Base-by-base conservation (phyloP, 1,140 invertebrate genomes). In the Euglossa dilemma region DNA sequence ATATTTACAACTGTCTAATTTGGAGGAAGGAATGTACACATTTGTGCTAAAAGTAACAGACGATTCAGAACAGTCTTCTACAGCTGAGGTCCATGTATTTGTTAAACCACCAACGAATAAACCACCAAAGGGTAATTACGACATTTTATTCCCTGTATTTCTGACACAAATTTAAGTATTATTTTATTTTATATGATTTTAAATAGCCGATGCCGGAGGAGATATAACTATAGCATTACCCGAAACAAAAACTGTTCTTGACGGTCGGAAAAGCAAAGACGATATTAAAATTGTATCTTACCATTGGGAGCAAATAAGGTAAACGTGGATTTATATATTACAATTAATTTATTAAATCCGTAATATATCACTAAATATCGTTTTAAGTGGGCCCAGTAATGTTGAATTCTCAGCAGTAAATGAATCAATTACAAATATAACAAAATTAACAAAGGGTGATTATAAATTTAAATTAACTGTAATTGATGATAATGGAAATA, bases 1-100 rank as follows among this genome's bases (percentile, higher is more conserved):
- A 2, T 98, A 97, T 91, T 94, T 98, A 61, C 96, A 97, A 90
- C 93, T 99, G 8, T 98, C 97, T 6, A 98, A 99, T 93, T 94
- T 99, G 77, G 97, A 98, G 91, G 97, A 98, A 91, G 98, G 98
- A 74, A 97, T 98, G 94, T 99, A 99, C 91, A 98, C 97, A 12
- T 99, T 99, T 95, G 97, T 97, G 14, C 94, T 99, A 8, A 98
- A 98, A 95, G 98, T 99, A 6, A 98, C 97, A 11, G 98, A 99
- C 90, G 97, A 96, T 82, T 97, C 97, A 5, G 97, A 97, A 6
- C 98, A 99, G 94, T 97, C 95, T 11, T 98, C 97, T 52, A 97
- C 96, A 1, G 97, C 98, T 0, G 97, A 97, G 88, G 98, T 99
- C 4, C 97, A 98, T 91, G 98, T 99, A 2, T 98, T 99, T 94